phyloP scores from a whole-genome alignment of 1,140 invertebrate species.

The Ceratina calcarata region DNA sequence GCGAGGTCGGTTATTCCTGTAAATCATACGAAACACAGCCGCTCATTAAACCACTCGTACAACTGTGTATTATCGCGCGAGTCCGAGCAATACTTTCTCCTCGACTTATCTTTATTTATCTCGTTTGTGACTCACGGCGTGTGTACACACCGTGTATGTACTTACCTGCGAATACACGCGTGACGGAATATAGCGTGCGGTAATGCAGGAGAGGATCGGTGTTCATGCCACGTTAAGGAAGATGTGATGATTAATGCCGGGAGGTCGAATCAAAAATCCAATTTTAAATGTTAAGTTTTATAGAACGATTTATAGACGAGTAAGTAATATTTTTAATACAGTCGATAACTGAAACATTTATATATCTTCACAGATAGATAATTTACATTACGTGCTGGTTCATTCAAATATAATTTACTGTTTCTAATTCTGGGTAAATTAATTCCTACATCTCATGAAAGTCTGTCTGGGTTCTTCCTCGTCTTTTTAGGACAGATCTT shows the following conservation, averaged over 20 bases:
- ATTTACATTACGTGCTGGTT: too few species aligned
- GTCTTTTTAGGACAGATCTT: too few species aligned
- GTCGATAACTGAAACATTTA: too few species aligned
- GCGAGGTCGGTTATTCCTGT: slow-evolving; percentile 15
- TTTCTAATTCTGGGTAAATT: too few species aligned
- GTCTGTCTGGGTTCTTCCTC: too few species aligned
- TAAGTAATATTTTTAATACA: too few species aligned
- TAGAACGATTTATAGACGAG: too few species aligned
- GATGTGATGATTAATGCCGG: not conserved
- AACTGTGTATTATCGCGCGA: slow-evolving; percentile 41
- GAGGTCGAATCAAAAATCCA: not conserved
- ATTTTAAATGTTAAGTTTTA: too few species aligned
- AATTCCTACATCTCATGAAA: too few species aligned
- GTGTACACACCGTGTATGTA: not conserved
- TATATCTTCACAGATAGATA: too few species aligned
- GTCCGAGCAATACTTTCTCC: slow-evolving; percentile 42
- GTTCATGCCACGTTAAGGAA: not conserved
- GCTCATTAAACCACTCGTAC: slow-evolving; percentile 49
- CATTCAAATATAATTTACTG: too few species aligned
- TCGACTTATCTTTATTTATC: slow-evolving; percentile 49
- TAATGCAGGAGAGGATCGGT: slow-evolving; percentile 18
- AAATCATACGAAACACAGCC: slow-evolving; percentile 49
- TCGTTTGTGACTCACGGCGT: slow-evolving; percentile 34
- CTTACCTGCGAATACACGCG: slow-evolving; percentile 15
- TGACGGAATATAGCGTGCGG: not conserved